phyloP scores from a whole-genome alignment of 2,888 invertebrate genomes.

The Byasa hedistus region DNA sequence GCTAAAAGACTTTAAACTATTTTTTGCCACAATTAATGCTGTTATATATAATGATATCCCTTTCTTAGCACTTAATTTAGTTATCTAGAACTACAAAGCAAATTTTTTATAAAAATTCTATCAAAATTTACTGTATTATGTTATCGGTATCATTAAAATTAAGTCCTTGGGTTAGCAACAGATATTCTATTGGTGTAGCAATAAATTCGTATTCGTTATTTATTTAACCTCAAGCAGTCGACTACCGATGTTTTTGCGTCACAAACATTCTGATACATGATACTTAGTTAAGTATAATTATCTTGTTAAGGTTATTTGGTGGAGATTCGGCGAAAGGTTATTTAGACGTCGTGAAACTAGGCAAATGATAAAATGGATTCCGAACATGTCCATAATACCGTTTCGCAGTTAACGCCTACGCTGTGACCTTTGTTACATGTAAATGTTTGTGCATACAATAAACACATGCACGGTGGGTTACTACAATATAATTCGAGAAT shows the following conservation, averaged over 20 bases:
- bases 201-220: too few species aligned
- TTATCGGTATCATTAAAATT: too few species aligned
- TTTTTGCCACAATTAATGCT: constrained; percentile 1
- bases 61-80: too few species aligned
- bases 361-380: constrained; percentile 30
- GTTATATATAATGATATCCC: background rate
- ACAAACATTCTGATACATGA: background rate
- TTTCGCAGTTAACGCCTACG: constrained; percentile 22
- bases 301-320: background rate
- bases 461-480: background rate
- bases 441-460: background rate
- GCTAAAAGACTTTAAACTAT: constrained; percentile 1
- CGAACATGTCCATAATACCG: constrained; percentile 26
- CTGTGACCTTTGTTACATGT: background rate
- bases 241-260: background rate
- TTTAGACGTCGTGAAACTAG: constrained; percentile 2
- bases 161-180: too few species aligned
- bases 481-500: background rate
- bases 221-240: too few species aligned
- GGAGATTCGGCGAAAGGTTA: constrained; percentile 17
- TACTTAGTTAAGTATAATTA: background rate
- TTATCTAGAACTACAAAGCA: too few species aligned
- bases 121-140: too few species aligned
- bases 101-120: too few species aligned
- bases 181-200: too few species aligned